phyloP scores from a whole-genome alignment of 1,140 invertebrate genomes.

The Ruditapes philippinarum region DNA sequence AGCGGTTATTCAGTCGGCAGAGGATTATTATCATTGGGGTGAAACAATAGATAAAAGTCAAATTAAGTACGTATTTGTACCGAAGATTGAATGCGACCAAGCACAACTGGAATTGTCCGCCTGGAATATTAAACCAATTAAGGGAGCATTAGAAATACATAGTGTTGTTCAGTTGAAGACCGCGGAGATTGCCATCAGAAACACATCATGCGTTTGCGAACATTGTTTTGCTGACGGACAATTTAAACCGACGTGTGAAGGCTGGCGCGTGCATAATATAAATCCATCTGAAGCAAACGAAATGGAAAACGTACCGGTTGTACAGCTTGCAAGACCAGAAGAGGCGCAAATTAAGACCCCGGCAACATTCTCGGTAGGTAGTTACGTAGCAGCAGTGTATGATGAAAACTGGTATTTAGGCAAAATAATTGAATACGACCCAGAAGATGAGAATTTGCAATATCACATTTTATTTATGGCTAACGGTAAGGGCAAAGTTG shows the following conservation, averaged over 20 bases:
- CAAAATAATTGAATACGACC: neutral
- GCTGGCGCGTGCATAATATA: neutral
- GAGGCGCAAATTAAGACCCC: neutral
- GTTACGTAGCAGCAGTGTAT: constrained; percentile 23
- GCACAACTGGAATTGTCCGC: neutral
- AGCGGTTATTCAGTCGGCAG: neutral
- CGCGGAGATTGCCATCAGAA: neutral
- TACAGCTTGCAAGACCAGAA: neutral
- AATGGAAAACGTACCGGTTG: neutral
- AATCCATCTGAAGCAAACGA: neutral
- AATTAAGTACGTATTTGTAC: constrained; percentile 20
- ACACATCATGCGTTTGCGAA: constrained; percentile 20
- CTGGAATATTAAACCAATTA: neutral
- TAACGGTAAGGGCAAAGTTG: neutral
- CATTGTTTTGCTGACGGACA: neutral
- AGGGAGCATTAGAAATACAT: neutral
- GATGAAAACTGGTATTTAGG: constrained; percentile 28
- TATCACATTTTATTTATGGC: constrained; percentile 8
- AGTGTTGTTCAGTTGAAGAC: neutral
- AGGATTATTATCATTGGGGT: constrained; percentile 6
- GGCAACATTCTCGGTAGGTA: neutral
- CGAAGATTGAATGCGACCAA: neutral
- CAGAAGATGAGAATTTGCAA: constrained; percentile 17
- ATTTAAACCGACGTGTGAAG: neutral
- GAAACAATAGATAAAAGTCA: neutral